Conservation (phyloP, 2,888 invertebrate genomes). For the Machimus atricapillus region DNA sequence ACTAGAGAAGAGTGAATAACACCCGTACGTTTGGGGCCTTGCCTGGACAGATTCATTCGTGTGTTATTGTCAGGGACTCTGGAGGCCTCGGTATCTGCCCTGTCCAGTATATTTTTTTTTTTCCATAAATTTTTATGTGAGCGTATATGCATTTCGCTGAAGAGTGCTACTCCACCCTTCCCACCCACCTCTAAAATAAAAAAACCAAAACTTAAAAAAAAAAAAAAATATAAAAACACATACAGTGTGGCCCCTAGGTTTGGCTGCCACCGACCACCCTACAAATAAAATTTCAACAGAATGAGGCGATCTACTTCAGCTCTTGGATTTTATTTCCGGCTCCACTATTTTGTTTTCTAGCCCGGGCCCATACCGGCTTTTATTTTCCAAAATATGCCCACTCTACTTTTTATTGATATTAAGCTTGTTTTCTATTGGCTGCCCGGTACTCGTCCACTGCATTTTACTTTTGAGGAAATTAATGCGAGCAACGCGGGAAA, state of each 20-base stretch:
- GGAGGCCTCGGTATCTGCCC: constrained; percentile 12
- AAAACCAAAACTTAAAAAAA: neutral
- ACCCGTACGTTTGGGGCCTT: neutral
- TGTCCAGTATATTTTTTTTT: neutral
- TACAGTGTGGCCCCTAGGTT: neutral
- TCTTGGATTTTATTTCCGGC: constrained; percentile 24
- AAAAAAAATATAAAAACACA: neutral
- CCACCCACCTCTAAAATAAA: neutral
- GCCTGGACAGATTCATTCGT: constrained; percentile 32
- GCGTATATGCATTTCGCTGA: neutral
- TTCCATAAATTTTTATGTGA: constrained; percentile 34
- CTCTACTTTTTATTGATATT: constrained; percentile 19
- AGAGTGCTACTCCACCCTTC: neutral
- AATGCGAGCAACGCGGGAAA: neutral
- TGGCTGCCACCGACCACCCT: neutral
- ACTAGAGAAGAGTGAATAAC: constrained; percentile 29
- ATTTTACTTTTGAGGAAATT: neutral
- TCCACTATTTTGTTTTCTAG: constrained; percentile 11
- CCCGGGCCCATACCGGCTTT: neutral
- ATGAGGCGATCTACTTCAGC: constrained; percentile 8
- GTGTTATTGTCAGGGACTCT: constrained; percentile 31
- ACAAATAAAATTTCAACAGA: neutral
- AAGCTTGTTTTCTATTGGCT: neutral
- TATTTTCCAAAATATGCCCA: constrained; percentile 25
- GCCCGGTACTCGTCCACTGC: neutral